Evolutionary conservation across 1,140 invertebrate genomes (phyloP).

Genomic region (Drosophila erecta): DNA sequence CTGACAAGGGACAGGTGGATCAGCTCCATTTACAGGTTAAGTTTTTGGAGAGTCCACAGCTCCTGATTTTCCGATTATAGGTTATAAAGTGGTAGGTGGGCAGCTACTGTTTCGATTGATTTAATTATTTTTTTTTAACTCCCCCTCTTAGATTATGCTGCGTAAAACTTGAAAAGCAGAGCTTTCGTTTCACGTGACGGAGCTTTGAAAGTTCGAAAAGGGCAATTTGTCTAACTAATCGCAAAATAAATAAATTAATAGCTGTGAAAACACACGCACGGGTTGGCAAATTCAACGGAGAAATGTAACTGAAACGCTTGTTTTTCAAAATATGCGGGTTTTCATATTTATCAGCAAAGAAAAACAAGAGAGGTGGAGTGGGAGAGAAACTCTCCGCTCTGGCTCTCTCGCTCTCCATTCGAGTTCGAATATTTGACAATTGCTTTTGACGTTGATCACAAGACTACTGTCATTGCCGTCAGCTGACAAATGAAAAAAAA

Average conservation of each 20-base stretch:
- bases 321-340: constrained; percentile 26
- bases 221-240: constrained; percentile 20
- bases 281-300: neutral
- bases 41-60: neutral
- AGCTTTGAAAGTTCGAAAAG: constrained; percentile 79
- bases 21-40: neutral
- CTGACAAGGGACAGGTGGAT: constrained; percentile 37
- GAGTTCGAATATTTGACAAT: constrained; percentile 79
- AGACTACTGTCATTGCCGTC: constrained; percentile 75
- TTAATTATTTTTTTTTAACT: constrained; percentile 43
- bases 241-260: constrained; percentile 25
- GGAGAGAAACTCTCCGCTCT: constrained; percentile 23
- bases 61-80: neutral
- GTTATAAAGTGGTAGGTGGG: constrained; percentile 1
- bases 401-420: constrained; percentile 49
- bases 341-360: constrained; percentile 20
- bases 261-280: neutral
- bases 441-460: constrained; percentile 75
- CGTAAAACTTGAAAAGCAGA: constrained; percentile 63
- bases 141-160: constrained; percentile 30
- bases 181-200: constrained; percentile 78
- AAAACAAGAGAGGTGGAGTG: constrained; percentile 11
- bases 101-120: constrained; percentile 14
- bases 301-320: constrained; percentile 3
- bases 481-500: constrained; percentile 73